These are phyloP conservation scores for Rafetus swinhoei DNA, from an alignment of 2,113 vertebrate species.

Conservation along the genomic window DNA sequence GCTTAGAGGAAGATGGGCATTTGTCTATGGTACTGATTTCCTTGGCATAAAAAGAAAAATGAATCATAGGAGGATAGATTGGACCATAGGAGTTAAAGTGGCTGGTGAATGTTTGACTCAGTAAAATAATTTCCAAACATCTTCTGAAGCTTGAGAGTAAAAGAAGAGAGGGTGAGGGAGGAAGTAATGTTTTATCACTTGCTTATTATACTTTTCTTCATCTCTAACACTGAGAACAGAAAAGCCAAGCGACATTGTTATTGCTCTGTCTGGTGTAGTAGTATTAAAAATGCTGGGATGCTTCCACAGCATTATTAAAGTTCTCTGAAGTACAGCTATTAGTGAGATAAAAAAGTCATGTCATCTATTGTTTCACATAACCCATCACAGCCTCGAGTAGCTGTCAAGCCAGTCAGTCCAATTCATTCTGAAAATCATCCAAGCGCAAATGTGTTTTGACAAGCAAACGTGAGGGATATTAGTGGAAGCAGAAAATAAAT, in stretches of 20 bases:
- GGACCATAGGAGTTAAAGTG: conserved; percentile 1
- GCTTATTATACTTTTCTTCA: background rate
- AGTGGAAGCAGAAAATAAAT: conserved; percentile 22
- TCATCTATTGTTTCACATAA: conserved; percentile 56
- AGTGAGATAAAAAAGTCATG: background rate
- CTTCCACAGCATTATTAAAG: conserved; percentile 44
- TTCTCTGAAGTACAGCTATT: conserved; percentile 26
- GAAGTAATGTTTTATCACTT: conserved; percentile 2
- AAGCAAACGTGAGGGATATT: conserved; percentile 30
- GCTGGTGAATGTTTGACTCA: conserved; percentile 15
- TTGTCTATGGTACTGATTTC: background rate
- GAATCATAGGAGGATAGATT: background rate
- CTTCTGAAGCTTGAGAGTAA: conserved; percentile 39
- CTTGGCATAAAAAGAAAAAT: conserved; percentile 5
- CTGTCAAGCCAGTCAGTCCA: conserved; percentile 28
- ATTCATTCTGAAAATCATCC: conserved; percentile 38
- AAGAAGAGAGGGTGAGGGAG: background rate
- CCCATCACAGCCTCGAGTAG: background rate
- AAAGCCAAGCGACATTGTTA: background rate
- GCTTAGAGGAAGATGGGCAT: background rate
- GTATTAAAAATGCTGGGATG: conserved; percentile 27
- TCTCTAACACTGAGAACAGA: background rate
- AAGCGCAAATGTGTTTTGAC: conserved; percentile 33
- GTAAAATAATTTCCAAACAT: conserved; percentile 22
- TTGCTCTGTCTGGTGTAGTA: conserved; percentile 9